Evolutionary conservation across 1,140 invertebrate genomes (phyloP), one percentile per base, ranked within the genome.

Genomic region (Magallana angulata): DNA sequence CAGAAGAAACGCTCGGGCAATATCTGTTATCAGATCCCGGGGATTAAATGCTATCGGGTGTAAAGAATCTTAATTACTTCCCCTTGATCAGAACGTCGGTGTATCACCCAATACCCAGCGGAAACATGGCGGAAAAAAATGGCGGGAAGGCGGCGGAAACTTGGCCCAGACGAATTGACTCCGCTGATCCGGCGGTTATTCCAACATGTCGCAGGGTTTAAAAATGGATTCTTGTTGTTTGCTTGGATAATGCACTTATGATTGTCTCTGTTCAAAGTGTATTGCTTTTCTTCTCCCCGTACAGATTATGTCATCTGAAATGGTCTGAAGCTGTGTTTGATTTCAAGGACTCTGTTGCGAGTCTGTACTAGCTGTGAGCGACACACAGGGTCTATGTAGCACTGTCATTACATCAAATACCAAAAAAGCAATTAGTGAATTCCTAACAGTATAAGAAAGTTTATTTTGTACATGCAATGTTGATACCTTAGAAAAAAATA

Each of bases 11-110:
- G 24, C 0, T 76, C 8, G 68, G 24, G 24, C 24, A 12, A 8
- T 76, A 76, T 76, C 36, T 30, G 68, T 12, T 76, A 76, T 76
- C 14, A 76, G 8, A 76, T 76, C 18, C 68, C 24, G 24, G 14
- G 68, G 68, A 36, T 76, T 76, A 36, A 36, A 12, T 76, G 68
- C 68, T 76, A 11, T 30, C 18, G 24, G 68, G n/a, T 11, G 68
- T 76, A 36, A 30, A 76, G 36, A 76, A 36, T 76, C 68, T 76
- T 76, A 76, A 76, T 76, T 76, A 76, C 68, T 36, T 76, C 68
- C 68, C 68, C 68, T 48, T 76, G 68, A 36, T 30, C 24, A 76
- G 68, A 76, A 30, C 24, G 8, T 7, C 24, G 24, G 12, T 76
- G 24, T 30, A 76, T 30, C 68, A 30, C 18, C 18, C 30, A 30